These are phyloP conservation scores for Julus scandinavius DNA, from an alignment of 2,888 invertebrate genomes.

Conservation along the genomic window DNA sequence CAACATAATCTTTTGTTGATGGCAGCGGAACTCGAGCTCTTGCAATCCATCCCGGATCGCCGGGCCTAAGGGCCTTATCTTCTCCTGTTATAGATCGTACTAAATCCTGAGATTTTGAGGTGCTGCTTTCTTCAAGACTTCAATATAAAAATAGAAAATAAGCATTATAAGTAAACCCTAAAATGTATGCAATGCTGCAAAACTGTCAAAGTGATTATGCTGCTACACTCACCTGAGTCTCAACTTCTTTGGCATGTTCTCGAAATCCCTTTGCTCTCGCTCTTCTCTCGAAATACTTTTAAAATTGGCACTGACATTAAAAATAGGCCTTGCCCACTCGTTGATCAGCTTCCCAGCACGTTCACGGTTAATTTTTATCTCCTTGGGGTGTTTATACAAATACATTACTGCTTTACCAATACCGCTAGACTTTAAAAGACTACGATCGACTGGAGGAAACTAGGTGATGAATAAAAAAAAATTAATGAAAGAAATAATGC, in stretches of 20 bases:
- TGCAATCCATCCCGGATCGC: conserved; percentile 94
- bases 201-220: neutral
- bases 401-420: conserved; percentile 99
- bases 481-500: neutral
- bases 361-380: conserved; percentile 91
- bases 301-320: conserved; percentile 93
- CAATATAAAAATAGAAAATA: conserved; percentile 12
- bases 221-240: conserved; percentile 63
- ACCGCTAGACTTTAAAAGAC: conserved; percentile 92
- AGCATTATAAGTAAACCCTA: neutral
- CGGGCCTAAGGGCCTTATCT: conserved; percentile 78
- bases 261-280: conserved; percentile 89
- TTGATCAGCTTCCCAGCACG: conserved; percentile 92
- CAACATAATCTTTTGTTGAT: conserved; percentile 95
- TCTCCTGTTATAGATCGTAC: conserved; percentile 72
- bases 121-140: conserved; percentile 57
- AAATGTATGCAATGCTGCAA: neutral
- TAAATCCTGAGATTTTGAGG: conserved; percentile 70
- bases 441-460: conserved; percentile 90
- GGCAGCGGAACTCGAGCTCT: conserved; percentile 95
- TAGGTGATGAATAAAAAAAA: conserved; percentile 65
- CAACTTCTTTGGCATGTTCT: conserved; percentile 77
- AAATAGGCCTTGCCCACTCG: conserved; percentile 98
- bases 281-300: conserved; percentile 92
- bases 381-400: conserved; percentile 97